phyloP scores from a whole-genome alignment of 2,113 vertebrate species.

The Zosterops borbonicus region DNA sequence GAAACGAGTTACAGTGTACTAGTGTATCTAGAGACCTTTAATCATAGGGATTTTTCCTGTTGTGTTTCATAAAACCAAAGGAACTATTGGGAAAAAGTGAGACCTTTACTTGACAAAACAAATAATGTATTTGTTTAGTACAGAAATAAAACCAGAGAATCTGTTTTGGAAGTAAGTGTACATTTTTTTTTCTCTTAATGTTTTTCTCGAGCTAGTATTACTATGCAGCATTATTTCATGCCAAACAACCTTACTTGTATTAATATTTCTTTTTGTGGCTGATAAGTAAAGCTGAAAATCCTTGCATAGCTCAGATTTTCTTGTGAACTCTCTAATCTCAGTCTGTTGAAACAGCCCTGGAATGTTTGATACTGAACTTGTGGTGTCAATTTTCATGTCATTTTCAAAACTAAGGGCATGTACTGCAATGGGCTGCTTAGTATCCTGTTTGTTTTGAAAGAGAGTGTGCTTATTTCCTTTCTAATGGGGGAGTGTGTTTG shows the following conservation, averaged over 20 bases:
- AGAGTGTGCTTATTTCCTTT: background rate
- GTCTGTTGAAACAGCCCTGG: background rate
- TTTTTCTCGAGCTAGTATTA: background rate
- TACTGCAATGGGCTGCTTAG: background rate
- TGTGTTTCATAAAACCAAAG: background rate
- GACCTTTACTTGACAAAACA: background rate
- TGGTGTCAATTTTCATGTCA: background rate
- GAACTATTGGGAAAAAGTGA: background rate
- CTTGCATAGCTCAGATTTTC: background rate
- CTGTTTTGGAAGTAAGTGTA: background rate
- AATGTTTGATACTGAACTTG: constrained; percentile 21
- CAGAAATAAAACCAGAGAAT: background rate
- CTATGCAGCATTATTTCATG: background rate
- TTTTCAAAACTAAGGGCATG: background rate
- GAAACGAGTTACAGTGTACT: background rate
- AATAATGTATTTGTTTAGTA: background rate
- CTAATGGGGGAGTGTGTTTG: background rate
- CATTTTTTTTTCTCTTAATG: background rate
- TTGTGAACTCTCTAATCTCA: background rate
- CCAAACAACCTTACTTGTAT: background rate
- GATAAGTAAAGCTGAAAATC: background rate
- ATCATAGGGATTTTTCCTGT: background rate
- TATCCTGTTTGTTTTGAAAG: background rate
- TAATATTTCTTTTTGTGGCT: background rate
- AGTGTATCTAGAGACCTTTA: accelerated